phyloP scores from a whole-genome alignment of 2,797 vertebrate genomes.

The Vespertilio murinus region DNA sequence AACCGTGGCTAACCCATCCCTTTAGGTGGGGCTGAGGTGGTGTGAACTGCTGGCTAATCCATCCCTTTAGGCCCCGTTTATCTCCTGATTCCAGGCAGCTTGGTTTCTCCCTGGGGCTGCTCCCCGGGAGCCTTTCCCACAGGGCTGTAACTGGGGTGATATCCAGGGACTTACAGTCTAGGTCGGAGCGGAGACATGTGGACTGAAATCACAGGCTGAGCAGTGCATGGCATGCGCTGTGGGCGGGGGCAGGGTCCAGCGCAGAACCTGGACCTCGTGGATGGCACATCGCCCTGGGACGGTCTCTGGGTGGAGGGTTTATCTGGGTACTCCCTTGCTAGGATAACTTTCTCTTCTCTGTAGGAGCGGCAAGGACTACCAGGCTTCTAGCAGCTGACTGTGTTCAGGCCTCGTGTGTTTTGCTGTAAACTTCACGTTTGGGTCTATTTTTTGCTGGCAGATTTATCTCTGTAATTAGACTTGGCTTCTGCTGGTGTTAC shows the following conservation, averaged over 20 bases:
- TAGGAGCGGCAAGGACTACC: neutral
- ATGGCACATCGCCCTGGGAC: neutral
- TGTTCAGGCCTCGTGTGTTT: neutral
- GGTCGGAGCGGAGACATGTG: neutral
- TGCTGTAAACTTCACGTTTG: neutral
- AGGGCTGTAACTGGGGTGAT: neutral
- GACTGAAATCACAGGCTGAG: neutral
- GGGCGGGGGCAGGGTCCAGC: neutral
- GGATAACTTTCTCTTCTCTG: neutral
- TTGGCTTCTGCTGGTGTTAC: conserved; percentile 53
- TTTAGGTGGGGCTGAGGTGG: neutral
- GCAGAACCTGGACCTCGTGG: rapidly evolving
- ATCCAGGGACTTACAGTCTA: neutral
- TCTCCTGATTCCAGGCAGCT: neutral
- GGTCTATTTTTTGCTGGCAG: conserved; percentile 54
- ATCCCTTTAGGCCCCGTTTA: neutral
- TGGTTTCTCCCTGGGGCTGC: neutral
- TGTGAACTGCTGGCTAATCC: no score
- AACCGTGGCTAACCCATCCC: neutral
- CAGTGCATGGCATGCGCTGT: rapidly evolving
- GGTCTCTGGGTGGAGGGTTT: neutral
- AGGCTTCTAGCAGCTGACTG: neutral
- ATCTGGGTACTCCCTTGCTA: neutral
- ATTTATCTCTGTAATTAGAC: conserved; percentile 60
- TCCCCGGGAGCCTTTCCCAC: neutral